Conservation (phyloP, 2,888 invertebrate genomes). For the Schrankia costaestrigalis region DNA sequence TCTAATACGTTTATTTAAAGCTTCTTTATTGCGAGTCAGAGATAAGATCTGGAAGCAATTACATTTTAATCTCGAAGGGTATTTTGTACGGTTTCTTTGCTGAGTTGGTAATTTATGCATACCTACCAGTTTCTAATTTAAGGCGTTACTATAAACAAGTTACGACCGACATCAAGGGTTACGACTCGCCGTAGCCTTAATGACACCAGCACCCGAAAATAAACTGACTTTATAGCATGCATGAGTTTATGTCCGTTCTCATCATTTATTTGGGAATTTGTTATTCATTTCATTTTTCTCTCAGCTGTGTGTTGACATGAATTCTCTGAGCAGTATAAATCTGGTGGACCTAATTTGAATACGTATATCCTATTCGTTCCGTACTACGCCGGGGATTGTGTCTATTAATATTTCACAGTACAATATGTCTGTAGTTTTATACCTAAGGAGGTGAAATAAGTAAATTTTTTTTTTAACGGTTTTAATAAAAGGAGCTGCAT, state of each 20-base stretch:
- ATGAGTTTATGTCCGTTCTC: constrained; percentile 48
- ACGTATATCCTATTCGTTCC: too few species aligned
- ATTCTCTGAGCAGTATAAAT: neutral
- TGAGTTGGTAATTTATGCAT: constrained; percentile 47
- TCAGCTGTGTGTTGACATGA: constrained; percentile 6
- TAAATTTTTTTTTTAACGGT: too few species aligned
- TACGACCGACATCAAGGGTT: constrained; percentile 72
- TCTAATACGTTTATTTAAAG: constrained; percentile 17
- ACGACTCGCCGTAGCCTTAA: constrained; percentile 63
- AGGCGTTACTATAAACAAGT: constrained; percentile 71
- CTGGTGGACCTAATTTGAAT: neutral
- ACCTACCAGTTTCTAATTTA: constrained; percentile 64
- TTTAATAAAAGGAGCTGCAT: too few species aligned
- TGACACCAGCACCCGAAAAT: constrained; percentile 68
- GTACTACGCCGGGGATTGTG: too few species aligned
- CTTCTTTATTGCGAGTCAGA: constrained; percentile 26
- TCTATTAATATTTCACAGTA: too few species aligned
- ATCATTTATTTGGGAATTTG: constrained; percentile 45
- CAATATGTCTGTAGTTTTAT: too few species aligned
- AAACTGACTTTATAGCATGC: constrained; percentile 63
- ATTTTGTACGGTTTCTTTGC: constrained; percentile 40
- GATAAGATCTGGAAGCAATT: constrained; percentile 38
- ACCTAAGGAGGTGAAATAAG: too few species aligned
- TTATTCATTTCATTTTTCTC: constrained; percentile 25
- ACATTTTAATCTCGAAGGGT: constrained; percentile 41